Conservation (phyloP, 64 coral and sea anemone species). For the Montipora cactus region DNA sequence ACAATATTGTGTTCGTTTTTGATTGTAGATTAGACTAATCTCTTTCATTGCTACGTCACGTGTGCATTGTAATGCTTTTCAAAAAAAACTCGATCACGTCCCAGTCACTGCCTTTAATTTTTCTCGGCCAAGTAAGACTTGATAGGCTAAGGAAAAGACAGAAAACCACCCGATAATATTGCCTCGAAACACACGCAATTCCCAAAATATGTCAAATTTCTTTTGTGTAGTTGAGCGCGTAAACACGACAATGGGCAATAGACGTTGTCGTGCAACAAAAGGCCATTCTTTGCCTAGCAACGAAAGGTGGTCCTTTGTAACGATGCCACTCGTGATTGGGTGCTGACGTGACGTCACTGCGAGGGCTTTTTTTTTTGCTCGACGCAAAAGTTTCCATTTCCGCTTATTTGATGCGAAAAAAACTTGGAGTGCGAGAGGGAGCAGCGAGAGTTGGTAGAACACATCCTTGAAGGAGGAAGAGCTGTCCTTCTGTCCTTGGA, state of each 20-base stretch:
- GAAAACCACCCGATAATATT: not conserved
- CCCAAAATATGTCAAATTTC: not conserved
- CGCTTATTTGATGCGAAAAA: slow-evolving; percentile 22
- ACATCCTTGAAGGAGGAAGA: not conserved
- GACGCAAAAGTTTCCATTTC: slow-evolving; percentile 70
- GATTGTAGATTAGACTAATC: slow-evolving; percentile 9
- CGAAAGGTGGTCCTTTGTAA: slow-evolving; percentile 34
- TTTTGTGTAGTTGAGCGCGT: not conserved
- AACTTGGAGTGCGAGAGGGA: not conserved
- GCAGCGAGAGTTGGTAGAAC: not conserved
- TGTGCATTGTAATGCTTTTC: not conserved
- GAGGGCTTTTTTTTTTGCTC: slow-evolving; percentile 34
- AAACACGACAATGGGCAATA: not conserved
- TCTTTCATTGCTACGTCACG: slow-evolving; percentile 30
- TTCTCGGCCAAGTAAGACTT: not conserved
- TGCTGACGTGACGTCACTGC: slow-evolving; percentile 55
- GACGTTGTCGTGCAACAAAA: slow-evolving; percentile 10
- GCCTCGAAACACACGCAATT: not conserved
- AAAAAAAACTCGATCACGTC: slow-evolving; percentile 20
- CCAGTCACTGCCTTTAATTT: not conserved
- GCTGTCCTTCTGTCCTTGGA: not conserved
- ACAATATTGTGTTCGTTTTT: slow-evolving; percentile 11
- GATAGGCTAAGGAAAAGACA: not conserved
- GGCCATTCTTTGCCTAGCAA: slow-evolving; percentile 53
- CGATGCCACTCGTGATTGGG: slow-evolving; percentile 55